Evolutionary conservation across 1,140 invertebrate species (phyloP), one percentile per base, ranked within the genome.

Genomic region (Coenobita brevimanus): DNA sequence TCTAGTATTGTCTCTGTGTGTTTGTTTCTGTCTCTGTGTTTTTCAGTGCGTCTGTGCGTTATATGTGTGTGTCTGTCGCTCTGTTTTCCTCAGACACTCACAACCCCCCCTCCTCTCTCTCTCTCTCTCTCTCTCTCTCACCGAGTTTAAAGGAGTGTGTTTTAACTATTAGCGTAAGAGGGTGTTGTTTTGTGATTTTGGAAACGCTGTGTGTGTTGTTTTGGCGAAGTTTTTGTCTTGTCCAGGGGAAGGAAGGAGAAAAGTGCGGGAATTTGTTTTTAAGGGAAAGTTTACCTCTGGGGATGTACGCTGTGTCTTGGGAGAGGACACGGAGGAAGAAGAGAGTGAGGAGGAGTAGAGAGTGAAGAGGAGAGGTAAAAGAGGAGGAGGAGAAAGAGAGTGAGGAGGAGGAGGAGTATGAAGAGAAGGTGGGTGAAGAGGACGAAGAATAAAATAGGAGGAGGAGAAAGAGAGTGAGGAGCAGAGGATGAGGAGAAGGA

Each of bases 51-150:
- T n/a, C n/a, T n/a, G n/a, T n/a, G n/a, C n/a, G n/a, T n/a, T n/a
- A n/a, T n/a, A n/a, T n/a, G n/a, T n/a, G n/a, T n/a, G n/a, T 76
- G 10, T 76, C 33, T 76, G 33, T 43, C 21, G 38, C 43, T 46
- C 46, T 57, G 17, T 78, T 41, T 78, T 41, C 46, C 75, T 78
- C 75, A 43, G 36, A 43, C 75, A 43, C 75, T 50, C 41, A 21
- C 75, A 43, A 13, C 24, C 75, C 46, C 75, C 46, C 75, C 46
- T 41, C 41, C 75, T 78, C 75, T 78, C 43, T 78, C 75, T 50
- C 41, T 50, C 75, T 78, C 43, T 78, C 75, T 78, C 75, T 78
- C 43, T 78, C 75, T 78, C 75, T 54, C 0, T 54, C 38, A 41
- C 46, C 15, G 46, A 50, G 46, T 17, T 50, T 50, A 50, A 50